Evolutionary conservation across 2,113 vertebrate genomes (phyloP).

Genomic region (Desmodus rotundus): DNA sequence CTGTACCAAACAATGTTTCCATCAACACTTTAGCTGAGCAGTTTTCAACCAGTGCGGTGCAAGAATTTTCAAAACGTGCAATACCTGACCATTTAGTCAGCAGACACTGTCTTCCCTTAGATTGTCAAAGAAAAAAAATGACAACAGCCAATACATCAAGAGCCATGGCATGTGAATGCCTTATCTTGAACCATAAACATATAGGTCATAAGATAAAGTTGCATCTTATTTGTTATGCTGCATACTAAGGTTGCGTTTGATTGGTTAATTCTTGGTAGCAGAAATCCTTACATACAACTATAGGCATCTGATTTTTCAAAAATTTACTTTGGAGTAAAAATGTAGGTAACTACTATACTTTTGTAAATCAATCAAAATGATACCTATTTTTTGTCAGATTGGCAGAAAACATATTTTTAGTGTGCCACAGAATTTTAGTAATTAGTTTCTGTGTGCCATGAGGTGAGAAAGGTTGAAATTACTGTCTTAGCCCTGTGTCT

Average conservation of each 20-base stretch:
- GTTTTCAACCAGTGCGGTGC: neutral
- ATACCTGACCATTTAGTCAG: neutral
- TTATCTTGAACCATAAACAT: neutral
- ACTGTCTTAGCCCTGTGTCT: neutral
- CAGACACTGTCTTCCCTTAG: neutral
- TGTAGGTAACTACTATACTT: neutral
- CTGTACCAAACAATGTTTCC: neutral
- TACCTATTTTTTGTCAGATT: neutral
- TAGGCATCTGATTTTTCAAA: neutral
- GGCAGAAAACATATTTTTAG: neutral
- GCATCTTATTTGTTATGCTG: neutral
- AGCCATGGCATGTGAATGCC: neutral
- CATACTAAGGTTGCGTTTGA: neutral
- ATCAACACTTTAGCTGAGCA: neutral
- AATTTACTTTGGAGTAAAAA: neutral
- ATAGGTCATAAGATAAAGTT: neutral
- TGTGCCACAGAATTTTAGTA: neutral
- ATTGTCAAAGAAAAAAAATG: neutral
- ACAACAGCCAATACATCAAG: neutral
- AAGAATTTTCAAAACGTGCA: neutral
- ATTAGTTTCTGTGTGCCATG: neutral
- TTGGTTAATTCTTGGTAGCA: neutral
- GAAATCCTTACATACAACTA: neutral
- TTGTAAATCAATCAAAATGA: neutral
- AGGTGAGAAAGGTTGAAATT: neutral